Evolutionary conservation across 1,140 invertebrate genomes (phyloP).

Genomic region (Aphidius gifuensis): DNA sequence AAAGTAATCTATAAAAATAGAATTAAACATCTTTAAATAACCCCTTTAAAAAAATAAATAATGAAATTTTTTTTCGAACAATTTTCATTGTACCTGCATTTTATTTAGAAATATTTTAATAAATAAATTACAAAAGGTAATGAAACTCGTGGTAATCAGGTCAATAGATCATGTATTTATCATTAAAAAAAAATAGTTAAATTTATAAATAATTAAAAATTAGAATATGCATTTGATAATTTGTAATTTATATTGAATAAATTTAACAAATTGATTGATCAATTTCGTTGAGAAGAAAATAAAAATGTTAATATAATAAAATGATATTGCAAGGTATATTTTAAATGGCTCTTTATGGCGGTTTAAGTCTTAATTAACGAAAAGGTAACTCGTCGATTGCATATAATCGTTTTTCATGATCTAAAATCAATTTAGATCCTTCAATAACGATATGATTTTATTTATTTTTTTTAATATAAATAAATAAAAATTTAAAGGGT

Average conservation of each 20-base stretch:
- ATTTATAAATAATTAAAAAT: background rate
- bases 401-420: conserved; percentile 37
- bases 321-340: conserved; percentile 28
- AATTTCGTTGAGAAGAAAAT: background rate
- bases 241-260: no score
- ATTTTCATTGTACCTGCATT: background rate
- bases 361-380: conserved; percentile 42
- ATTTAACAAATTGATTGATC: no score
- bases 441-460: conserved; percentile 31
- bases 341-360: conserved; percentile 32
- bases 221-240: no score
- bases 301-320: conserved; percentile 32
- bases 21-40: no score
- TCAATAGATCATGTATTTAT: background rate
- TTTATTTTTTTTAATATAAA: conserved; percentile 9
- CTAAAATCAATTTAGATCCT: conserved; percentile 46
- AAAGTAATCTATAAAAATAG: no score
- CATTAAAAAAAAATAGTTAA: background rate
- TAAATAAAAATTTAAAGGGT: conserved; percentile 2
- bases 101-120: background rate
- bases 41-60: no score
- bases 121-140: background rate
- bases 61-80: no score
- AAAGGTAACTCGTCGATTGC: conserved; percentile 30
- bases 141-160: background rate